Evolutionary conservation across 2,113 vertebrate genomes (phyloP), one percentile per base, ranked within the genome.

Genomic region (Seriola aureovittata): DNA sequence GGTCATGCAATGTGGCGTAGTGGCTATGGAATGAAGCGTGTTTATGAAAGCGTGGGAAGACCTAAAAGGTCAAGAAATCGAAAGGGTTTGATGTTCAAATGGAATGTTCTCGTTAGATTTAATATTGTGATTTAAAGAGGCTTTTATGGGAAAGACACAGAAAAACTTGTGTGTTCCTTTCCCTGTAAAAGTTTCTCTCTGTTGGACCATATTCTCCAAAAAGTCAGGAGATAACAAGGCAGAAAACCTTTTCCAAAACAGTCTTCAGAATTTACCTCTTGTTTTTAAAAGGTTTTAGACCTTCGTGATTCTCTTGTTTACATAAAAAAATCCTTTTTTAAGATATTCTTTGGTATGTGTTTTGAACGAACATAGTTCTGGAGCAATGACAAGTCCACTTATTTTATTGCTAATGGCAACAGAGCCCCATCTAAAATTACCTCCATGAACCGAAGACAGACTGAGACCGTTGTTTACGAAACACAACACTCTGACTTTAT

Each of bases 81-180:
- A 58, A 80, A 42, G 3, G 16, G 54, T 55, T 72, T 54, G 1
- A 75, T 63, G 36, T 65, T 52, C 13, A 23, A 62, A 46, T 25
- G n/a, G 16, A 87, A 88, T 84, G 74, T 42, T 19, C 48, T 60
- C 50, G 59, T 71, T 84, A 77, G 75, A 84, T 87, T 74, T 29
- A 71, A 54, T 85, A 52, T 74, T 66, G 46, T 25, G 29, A 57
- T 82, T 88, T 78, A 67, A 85, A 88, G 65, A 50, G 77, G 29
- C 21, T 75, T 80, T 71, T 63, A 38, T 78, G 46, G 68, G 64
- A 64, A 44, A 48, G 14, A 16, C 16, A 72, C 3, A 23, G 19
- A 54, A 54, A 67, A 3, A 25, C 29, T 4, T 36, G 3, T 14
- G 8, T 38, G 38, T n/a, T 50, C 21, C 16, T 78, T 12, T 67